A percentile compares a stretch with the other conserved stretches of the same genome.
Conservation (phyloP, 2,888 invertebrate genomes). For the Acanthosoma haemorrhoidale region DNA sequence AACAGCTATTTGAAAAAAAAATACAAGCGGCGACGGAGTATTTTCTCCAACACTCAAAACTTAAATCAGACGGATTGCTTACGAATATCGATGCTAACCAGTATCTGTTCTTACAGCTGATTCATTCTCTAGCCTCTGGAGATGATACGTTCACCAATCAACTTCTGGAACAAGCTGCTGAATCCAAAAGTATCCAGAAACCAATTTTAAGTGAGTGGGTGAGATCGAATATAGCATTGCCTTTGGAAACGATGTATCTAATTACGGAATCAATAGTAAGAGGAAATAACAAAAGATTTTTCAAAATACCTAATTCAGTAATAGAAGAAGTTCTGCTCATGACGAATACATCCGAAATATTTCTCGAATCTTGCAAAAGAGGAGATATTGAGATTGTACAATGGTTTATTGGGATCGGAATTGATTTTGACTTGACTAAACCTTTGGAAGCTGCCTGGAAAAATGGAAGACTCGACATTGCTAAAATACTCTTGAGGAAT, state of each 20-base stretch:
- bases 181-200: background rate
- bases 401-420: background rate
- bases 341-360: background rate
- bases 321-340: background rate
- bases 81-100: background rate
- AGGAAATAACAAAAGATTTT: background rate
- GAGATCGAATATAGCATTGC: background rate
- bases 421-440: background rate
- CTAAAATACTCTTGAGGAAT: background rate
- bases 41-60: background rate
- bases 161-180: background rate
- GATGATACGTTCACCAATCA: background rate
- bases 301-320: background rate
- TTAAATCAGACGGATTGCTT: background rate
- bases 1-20: background rate
- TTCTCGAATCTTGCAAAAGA: background rate
- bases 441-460: background rate
- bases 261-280: background rate
- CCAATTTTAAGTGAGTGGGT: background rate
- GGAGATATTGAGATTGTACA: background rate
- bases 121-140: background rate
- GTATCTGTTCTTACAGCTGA: background rate
- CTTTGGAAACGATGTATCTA: background rate
- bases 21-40: background rate
- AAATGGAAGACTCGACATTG: background rate